Conservation (phyloP, 2,797 vertebrate species). For the Myioborus melanocephalus region DNA sequence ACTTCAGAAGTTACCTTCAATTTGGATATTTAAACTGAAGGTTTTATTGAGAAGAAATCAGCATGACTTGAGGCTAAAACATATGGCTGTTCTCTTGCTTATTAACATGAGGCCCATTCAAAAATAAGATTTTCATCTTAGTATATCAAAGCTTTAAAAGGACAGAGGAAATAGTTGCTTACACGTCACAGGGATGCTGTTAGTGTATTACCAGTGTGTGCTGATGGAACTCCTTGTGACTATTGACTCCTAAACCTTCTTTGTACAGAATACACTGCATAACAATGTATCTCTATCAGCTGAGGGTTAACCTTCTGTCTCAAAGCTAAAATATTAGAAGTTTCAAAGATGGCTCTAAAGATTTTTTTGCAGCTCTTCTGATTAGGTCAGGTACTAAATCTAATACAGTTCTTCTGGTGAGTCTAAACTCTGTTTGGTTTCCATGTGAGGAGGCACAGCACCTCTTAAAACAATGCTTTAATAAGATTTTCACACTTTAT, state of each 20-base stretch:
- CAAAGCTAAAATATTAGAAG: background rate
- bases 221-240: background rate
- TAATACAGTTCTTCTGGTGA: background rate
- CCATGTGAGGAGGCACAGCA: background rate
- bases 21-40: background rate
- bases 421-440: background rate
- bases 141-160: background rate
- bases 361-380: background rate
- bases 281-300: background rate
- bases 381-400: background rate
- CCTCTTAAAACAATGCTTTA: background rate
- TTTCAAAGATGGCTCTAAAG: background rate
- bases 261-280: background rate
- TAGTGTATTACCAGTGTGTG: background rate
- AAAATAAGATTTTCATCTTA: background rate
- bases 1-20: background rate
- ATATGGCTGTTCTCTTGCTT: background rate
- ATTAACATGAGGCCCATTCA: background rate
- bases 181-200: rapidly evolving
- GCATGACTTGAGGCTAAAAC: background rate
- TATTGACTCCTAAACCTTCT: background rate
- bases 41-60: background rate
- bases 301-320: background rate
- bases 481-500: background rate
- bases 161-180: background rate